Evolutionary conservation across 2,888 invertebrate genomes (phyloP), one percentile per base, ranked within the genome.

Genomic region (Cosmopolites sordidus): DNA sequence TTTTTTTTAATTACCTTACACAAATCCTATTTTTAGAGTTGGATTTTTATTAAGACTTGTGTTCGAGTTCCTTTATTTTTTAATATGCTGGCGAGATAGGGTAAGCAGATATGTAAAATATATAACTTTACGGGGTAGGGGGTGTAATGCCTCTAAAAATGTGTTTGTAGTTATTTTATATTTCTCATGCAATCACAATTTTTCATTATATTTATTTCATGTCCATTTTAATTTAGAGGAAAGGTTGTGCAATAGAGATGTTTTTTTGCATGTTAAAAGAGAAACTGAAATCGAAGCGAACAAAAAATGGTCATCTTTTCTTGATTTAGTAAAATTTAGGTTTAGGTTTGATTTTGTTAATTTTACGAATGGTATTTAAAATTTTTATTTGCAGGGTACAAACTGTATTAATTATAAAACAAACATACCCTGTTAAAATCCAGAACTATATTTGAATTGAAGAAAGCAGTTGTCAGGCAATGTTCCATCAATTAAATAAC

Each of bases 141-240:
- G 37, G 33, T 17, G 17, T 16, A 8, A 14, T 45, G 18, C 5
- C 18, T 18, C 37, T 14, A 15, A 18, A 33, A 14, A 37, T 27
- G 27, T 47, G 47, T 41, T 48, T 47, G 3, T 47, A 39, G 47
- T 39, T 47, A 39, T 16, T 47, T 22, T 22, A 22, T 22, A n/a
- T n/a, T n/a, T 14, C 27, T 48, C 48, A 41, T 41, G n/a, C 40
- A 18, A 42, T 42, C 41, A 48, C 42, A 12, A 41, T 41, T 9
- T 33, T 52, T 49, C 54, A 49, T 45, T 43, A 41, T 54, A 54
- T 54, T 54, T 54, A 54, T 54, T 54, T 54, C 48, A 54, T 54
- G 41, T 54, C 42, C 54, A 54, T 54, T 49, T 43, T 44, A 44
- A 41, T 41, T 17, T 37, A 40, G 14, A 40, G 17, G 44, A 44